Evolutionary conservation across 2,888 invertebrate genomes (phyloP), one percentile per base, ranked within the genome.

Genomic region (Neria commutata): DNA sequence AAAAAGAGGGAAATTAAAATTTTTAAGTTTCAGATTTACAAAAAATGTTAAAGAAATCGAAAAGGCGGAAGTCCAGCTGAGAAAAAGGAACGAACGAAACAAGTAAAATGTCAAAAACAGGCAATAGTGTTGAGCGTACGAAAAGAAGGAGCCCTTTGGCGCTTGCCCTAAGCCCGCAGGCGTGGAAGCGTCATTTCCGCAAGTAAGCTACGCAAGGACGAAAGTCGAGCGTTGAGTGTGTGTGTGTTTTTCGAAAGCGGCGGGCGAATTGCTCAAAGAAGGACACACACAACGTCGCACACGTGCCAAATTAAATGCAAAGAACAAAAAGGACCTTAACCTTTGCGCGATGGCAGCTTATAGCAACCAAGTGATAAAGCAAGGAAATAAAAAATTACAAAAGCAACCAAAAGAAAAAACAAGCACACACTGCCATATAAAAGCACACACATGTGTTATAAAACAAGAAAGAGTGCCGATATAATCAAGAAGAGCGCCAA

Each of bases 301-400:
- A 66, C 69, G 68, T 70, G 67, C 63, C 64, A 54, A 52, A 16
- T 26, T 34, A 33, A 54, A 57, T 50, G 29, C 53, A 37, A 46
- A 53, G 24, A 3, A 19, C 25, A 11, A 4, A 33, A 52, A 47
- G 53, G 58, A 47, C 52, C 58, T 54, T 49, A 53, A 58, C 54
- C 58, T 58, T 61, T 33, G 34, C 8, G 5, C 23, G 17, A 19
- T 26, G 21, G 25, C 19, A 6, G 46, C n/a, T 37, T 21, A 37
- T 19, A n/a, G 26, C 42, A 26, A 29, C 19, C 40, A 48, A 14
- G 23, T 25, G 34, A 4, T 29, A n/a, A 16, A 3, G 23, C 24
- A 40, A 6, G 19, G 8, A 29, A 29, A 6, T 8, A 6, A 29
- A 8, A 11, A 6, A 29, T 29, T 8, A 8, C 6, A 6, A n/a